phyloP scores from a whole-genome alignment of 2,888 invertebrate genomes.

The Ypsolopha scabrella region DNA sequence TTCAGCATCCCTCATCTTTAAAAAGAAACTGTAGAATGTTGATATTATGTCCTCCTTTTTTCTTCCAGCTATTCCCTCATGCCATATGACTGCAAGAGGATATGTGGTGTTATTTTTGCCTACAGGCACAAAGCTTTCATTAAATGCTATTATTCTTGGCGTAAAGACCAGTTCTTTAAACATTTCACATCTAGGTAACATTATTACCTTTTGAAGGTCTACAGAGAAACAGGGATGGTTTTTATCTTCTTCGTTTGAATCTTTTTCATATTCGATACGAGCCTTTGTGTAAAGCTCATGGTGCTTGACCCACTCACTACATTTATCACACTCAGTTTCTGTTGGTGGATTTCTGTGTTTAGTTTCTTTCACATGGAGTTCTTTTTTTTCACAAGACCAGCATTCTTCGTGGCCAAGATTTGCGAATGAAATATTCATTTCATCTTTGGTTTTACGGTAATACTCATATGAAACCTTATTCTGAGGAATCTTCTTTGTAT shows the following conservation, averaged over 20 bases:
- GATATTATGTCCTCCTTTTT: slow-evolving; percentile 5
- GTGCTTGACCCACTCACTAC: neutral
- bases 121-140: slow-evolving; percentile 4
- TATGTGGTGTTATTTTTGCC: slow-evolving; percentile 2
- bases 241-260: too few species aligned
- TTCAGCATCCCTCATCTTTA: too few species aligned
- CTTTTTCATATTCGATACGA: too few species aligned
- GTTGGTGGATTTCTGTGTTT: neutral
- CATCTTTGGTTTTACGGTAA: neutral
- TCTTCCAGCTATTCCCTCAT: slow-evolving; percentile 6
- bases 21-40: neutral
- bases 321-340: neutral
- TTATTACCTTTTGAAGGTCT: too few species aligned
- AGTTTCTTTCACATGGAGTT: neutral
- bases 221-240: too few species aligned
- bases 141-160: neutral
- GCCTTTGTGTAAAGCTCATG: neutral
- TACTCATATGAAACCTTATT: neutral
- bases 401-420: neutral
- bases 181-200: slow-evolving; percentile 1
- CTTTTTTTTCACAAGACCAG: neutral
- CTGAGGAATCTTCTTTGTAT: neutral
- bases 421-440: neutral
- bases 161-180: slow-evolving; percentile 2
- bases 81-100: slow-evolving; percentile 5